Evolutionary conservation across 2,113 vertebrate species (phyloP), one percentile per base, ranked within the genome.

Genomic region (Carassius auratus): DNA sequence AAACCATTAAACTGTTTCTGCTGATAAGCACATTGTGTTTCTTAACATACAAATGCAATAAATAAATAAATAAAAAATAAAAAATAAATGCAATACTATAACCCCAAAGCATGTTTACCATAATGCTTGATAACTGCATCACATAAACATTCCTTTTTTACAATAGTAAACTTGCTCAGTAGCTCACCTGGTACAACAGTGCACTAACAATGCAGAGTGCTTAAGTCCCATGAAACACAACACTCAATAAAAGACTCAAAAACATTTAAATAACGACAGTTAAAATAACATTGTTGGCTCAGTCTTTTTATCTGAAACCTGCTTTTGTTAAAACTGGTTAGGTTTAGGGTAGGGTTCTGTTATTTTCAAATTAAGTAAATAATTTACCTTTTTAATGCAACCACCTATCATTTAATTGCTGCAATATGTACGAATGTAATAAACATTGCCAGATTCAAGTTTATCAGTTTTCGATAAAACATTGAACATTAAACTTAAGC

Each of bases 1-100:
- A 87, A 79, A 79, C 86, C 76, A 57, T 69, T 52, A 59, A 55
- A 55, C 26, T 14, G 33, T n/a, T 57, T 42, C 30, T 84, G 61
- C n/a, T 68, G 13, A 76, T 74, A 48, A 64, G 52, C 45, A 42
- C n/a, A 57, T 52, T 36, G 8, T 19, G 19, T 83, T 83, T 15
- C 26, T 30, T 33, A 68, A 33, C 64, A 68, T 17, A 33, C 26
- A 15, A 5, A 15, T 45, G 42, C 42, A 45, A 26, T 26, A 26
- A 26, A 45, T 45, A 45, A 45, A 45, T 9, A 45, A 45, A 45
- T 45, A 45, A 9, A 45, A n/a, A n/a, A n/a, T n/a, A n/a, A n/a
- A n/a, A n/a, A 45, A 30, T 33, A 33, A 42, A 38, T 71, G 2
- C 26, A 68, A 33, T 68, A 33, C 66, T 4, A 36, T 68, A 55